Percentiles rank a stretch among this genome's conserved stretches.
These are phyloP conservation scores for Hippocampus barbouri DNA, from an alignment of 2,113 vertebrate species.

Conservation along the genomic window DNA sequence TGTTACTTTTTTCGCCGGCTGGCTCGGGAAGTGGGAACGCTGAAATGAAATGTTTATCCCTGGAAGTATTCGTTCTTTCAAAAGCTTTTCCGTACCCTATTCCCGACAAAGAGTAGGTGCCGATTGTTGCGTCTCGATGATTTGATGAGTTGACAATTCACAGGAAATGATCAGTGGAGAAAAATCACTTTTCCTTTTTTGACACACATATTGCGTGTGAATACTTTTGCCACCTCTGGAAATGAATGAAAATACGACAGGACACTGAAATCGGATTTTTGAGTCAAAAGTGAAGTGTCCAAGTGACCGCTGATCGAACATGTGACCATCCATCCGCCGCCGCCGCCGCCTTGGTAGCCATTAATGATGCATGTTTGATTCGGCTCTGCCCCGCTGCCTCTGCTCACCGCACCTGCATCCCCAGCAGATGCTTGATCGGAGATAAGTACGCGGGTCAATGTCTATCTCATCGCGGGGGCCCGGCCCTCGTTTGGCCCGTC, in stretches of 20 bases:
- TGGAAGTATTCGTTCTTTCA: not conserved
- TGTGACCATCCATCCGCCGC: not conserved
- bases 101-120: not conserved
- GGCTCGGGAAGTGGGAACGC: slow-evolving; percentile 26
- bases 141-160: not conserved
- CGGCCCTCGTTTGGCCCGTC: slow-evolving; percentile 37
- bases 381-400: slow-evolving; percentile 21
- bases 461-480: slow-evolving; percentile 40
- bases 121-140: not conserved
- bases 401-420: slow-evolving; percentile 21
- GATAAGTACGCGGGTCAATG: slow-evolving; percentile 64
- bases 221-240: too few species aligned
- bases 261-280: not conserved
- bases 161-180: not conserved
- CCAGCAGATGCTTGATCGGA: slow-evolving; percentile 67
- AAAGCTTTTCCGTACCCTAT: not conserved
- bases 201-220: too few species aligned
- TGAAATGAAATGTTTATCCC: slow-evolving; percentile 17
- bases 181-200: too few species aligned
- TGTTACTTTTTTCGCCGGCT: slow-evolving; percentile 20
- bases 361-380: slow-evolving; percentile 47
- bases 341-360: slow-evolving; percentile 1
- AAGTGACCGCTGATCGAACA: not conserved
- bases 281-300: not conserved
- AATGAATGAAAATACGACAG: not conserved